These are phyloP conservation scores for Mionectes olivaceus DNA, from an alignment of 2,797 vertebrate species.

Conservation along the genomic window DNA sequence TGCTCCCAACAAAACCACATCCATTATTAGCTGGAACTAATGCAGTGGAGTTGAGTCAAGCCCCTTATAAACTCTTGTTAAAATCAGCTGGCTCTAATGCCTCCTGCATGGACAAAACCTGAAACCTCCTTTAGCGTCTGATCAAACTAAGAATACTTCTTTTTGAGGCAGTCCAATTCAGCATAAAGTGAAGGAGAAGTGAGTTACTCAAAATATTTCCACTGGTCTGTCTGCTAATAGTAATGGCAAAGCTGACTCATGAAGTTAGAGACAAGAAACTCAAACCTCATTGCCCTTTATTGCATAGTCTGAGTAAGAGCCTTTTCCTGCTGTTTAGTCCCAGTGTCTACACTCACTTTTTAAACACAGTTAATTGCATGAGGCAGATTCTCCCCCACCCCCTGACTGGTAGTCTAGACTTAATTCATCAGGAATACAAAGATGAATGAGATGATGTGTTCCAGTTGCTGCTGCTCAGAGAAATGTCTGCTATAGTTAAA, in stretches of 20 bases:
- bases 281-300: not conserved
- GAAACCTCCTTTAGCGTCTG: not conserved
- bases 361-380: conserved; percentile 4
- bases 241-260: conserved; percentile 7
- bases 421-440: conserved; percentile 16
- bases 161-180: not conserved
- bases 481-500: not conserved
- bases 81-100: not conserved
- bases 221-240: not conserved
- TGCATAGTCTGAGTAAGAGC: not conserved
- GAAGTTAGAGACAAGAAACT: not conserved
- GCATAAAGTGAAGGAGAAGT: not conserved
- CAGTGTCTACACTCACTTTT: not conserved
- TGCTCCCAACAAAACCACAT: not conserved
- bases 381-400: not conserved
- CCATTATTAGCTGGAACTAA: not conserved
- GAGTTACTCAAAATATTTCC: not conserved
- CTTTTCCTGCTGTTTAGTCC: conserved; percentile 12
- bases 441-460: conserved; percentile 10
- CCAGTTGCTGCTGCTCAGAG: not conserved
- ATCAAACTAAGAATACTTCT: not conserved
- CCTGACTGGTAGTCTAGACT: conserved; percentile 12
- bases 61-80: not conserved
- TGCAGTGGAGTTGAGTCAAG: not conserved
- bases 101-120: not conserved